Evolutionary conservation across 2,113 vertebrate genomes (phyloP).

Genomic region (Corynorhinus townsendii): DNA sequence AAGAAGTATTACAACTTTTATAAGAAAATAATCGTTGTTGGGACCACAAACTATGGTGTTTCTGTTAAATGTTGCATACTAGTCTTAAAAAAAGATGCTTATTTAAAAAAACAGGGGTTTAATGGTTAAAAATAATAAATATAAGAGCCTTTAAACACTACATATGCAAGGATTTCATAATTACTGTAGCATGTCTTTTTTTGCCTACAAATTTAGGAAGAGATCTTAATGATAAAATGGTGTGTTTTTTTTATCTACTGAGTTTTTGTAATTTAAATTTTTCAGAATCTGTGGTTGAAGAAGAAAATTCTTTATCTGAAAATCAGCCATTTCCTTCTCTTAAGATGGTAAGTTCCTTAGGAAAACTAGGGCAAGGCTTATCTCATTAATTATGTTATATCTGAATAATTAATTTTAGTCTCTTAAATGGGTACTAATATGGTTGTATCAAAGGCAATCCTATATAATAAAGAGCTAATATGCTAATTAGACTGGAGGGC

Average conservation of each 20-base stretch:
- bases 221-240: background rate
- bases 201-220: background rate
- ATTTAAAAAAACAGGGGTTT: background rate
- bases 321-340: conserved; percentile 97
- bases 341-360: conserved; percentile 84
- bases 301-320: conserved; percentile 90
- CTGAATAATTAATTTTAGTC: conserved; percentile 11
- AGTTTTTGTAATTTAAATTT: conserved; percentile 63
- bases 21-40: background rate
- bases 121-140: background rate
- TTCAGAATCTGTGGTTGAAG: conserved; percentile 86
- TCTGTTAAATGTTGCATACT: background rate
- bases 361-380: background rate
- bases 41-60: background rate
- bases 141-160: background rate
- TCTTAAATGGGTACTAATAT: conserved; percentile 2
- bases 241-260: conserved; percentile 33
- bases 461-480: too few relatives aligned
- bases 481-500: too few relatives aligned
- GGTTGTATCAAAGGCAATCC: background rate
- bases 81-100: background rate
- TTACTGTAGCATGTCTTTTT: background rate
- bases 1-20: background rate
- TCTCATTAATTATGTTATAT: conserved; percentile 15
- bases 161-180: background rate